Percentiles rank a stretch among this genome's conserved stretches.
phyloP scores from a whole-genome alignment of 2,113 vertebrate genomes.

The Arizona elegans region DNA sequence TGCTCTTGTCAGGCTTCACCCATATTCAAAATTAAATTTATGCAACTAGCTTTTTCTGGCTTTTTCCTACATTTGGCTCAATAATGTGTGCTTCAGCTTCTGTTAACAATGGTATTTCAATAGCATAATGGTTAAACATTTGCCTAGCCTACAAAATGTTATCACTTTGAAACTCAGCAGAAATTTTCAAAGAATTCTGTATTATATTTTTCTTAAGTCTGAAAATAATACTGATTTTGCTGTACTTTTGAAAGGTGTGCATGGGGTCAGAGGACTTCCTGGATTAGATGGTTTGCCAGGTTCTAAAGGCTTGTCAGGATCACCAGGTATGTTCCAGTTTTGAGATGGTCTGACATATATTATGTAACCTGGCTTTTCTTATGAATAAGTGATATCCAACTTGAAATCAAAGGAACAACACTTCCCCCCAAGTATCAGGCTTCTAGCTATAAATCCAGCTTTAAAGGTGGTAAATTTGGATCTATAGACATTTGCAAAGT shows the following conservation, averaged over 20 bases:
- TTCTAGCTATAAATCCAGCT: not conserved
- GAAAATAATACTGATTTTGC: not conserved
- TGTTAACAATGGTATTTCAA: not conserved
- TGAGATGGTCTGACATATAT: not conserved
- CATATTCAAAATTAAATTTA: not conserved
- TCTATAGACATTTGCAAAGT: not conserved
- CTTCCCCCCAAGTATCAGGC: not conserved
- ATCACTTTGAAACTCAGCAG: not conserved
- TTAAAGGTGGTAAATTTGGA: not conserved
- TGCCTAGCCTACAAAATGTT: not conserved
- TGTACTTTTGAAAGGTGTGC: slow-evolving; percentile 73
- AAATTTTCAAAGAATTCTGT: not conserved
- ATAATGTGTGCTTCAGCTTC: not conserved
- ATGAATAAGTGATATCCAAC: not conserved
- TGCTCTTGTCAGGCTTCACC: not conserved
- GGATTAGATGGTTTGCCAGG: slow-evolving; percentile 78
- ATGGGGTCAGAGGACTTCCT: slow-evolving; percentile 79
- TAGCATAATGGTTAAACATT: not conserved
- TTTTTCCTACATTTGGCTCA: not conserved
- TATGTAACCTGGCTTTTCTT: not conserved
- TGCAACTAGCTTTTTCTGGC: not conserved
- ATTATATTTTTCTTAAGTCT: not conserved
- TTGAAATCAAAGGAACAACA: not conserved
- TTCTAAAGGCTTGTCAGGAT: slow-evolving; percentile 80
- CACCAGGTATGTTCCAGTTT: slow-evolving; percentile 74